Conservation (phyloP, 2,113 vertebrate species). For the Ariopsis seemanni region DNA sequence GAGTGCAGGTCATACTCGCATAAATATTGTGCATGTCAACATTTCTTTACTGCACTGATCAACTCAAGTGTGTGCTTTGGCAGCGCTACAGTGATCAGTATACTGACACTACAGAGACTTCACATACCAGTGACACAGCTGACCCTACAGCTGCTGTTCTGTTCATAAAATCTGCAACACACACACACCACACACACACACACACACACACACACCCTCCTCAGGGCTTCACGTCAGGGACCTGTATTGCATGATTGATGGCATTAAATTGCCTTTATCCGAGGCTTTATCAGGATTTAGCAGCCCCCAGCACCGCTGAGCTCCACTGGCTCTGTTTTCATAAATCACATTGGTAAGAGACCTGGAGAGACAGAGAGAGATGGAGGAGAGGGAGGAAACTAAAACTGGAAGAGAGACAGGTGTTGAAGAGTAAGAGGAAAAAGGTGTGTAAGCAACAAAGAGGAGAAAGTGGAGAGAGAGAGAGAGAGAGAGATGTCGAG, state of each 20-base stretch:
- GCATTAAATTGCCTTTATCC: conserved; percentile 80
- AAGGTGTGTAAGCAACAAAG: conserved; percentile 36
- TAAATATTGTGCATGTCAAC: conserved; percentile 24
- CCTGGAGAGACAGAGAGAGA: conserved; percentile 17
- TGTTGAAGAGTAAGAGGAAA: neutral
- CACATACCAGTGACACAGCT: conserved; percentile 13
- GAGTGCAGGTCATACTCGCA: neutral
- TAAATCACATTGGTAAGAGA: conserved; percentile 68
- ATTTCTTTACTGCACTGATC: neutral
- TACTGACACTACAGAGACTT: conserved; percentile 4
- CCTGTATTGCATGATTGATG: conserved; percentile 74
- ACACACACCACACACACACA: conserved; percentile 1
- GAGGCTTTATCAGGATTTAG: conserved; percentile 79
- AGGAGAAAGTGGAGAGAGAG: neutral
- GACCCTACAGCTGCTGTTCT: conserved; percentile 3
- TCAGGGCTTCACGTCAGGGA: conserved; percentile 68
- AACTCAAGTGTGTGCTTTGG: conserved; percentile 1
- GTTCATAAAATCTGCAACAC: conserved; percentile 17
- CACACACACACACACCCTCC: conserved; percentile 35
- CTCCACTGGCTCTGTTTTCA: conserved; percentile 69
- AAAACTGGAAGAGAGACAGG: conserved; percentile 38
- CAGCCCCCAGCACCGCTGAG: conserved; percentile 67
- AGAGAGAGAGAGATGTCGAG: conserved; percentile 21
- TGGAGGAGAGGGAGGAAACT: conserved; percentile 15
- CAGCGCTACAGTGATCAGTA: neutral